phyloP scores from a whole-genome alignment of 2,888 invertebrate genomes.

The Polylopha cassiicola region DNA sequence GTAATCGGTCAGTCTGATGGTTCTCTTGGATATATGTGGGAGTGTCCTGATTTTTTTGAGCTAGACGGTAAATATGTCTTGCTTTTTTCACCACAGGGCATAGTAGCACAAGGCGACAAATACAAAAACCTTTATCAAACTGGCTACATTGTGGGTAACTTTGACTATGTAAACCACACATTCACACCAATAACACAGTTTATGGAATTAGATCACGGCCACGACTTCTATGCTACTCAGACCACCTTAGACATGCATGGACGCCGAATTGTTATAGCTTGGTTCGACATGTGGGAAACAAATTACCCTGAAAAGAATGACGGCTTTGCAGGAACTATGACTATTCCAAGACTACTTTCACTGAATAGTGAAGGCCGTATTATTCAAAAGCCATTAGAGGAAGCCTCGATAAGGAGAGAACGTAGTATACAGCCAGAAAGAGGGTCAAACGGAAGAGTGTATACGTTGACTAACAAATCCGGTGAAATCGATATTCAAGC shows the following conservation, averaged over 20 bases:
- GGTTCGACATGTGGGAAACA: constrained; percentile 67
- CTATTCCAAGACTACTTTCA: constrained; percentile 49
- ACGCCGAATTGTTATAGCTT: constrained; percentile 53
- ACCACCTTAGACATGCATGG: constrained; percentile 40
- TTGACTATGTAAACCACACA: constrained; percentile 43
- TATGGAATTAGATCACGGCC: constrained; percentile 54
- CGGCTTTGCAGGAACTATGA: constrained; percentile 61
- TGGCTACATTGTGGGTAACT: constrained; percentile 63
- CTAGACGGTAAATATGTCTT: constrained; percentile 53
- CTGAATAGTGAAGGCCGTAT: constrained; percentile 38
- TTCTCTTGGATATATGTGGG: constrained; percentile 63
- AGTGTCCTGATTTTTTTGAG: constrained; percentile 72
- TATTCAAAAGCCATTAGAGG: constrained; percentile 46
- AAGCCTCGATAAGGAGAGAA: constrained; percentile 32
- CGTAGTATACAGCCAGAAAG: constrained; percentile 32
- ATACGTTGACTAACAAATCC: constrained; percentile 38
- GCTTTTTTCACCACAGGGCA: constrained; percentile 64
- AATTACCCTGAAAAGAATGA: constrained; percentile 52
- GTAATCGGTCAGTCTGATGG: constrained; percentile 51
- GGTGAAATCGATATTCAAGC: constrained; percentile 45
- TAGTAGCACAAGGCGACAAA: constrained; percentile 48
- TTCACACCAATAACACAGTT: constrained; percentile 46
- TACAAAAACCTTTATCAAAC: constrained; percentile 56
- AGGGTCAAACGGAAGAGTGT: constrained; percentile 26
- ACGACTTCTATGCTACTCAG: constrained; percentile 69